These are phyloP conservation scores for Pseudorhiza aurosa DNA, from an alignment of 30 jellyfish, hydroid and myxozoan species.

Conservation along the genomic window DNA sequence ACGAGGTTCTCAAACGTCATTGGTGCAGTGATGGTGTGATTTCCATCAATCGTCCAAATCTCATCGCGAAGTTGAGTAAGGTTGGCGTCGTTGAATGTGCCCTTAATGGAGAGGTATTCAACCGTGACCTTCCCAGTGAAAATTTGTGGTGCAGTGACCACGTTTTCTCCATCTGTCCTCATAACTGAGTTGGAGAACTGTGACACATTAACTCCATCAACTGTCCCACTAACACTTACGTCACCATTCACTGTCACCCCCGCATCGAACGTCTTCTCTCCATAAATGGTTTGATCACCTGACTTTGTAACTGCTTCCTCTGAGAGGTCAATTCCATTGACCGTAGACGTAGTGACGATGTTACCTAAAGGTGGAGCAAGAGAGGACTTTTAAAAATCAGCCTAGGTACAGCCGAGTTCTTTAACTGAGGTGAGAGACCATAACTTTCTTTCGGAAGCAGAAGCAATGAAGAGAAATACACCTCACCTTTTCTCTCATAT, in stretches of 20 bases:
- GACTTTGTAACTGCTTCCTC: slow-evolving; percentile 67
- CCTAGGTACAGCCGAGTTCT: too few species aligned
- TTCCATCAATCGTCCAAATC: slow-evolving; percentile 30
- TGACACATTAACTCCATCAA: slow-evolving; percentile 78
- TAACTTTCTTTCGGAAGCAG: too few species aligned
- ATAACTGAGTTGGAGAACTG: slow-evolving; percentile 38
- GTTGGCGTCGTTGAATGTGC: slow-evolving; percentile 43
- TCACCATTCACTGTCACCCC: slow-evolving; percentile 41
- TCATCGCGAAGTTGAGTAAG: slow-evolving; percentile 17
- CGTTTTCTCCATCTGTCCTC: slow-evolving; percentile 9
- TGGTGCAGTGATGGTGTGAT: slow-evolving; percentile 58
- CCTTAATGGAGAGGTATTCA: slow-evolving; percentile 19
- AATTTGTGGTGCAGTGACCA: slow-evolving; percentile 42
- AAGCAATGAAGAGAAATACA: too few species aligned
- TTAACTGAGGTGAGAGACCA: too few species aligned
- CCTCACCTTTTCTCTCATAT: too few species aligned
- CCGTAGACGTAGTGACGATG: slow-evolving; percentile 65
- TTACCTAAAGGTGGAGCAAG: slow-evolving; percentile 37
- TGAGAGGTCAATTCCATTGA: slow-evolving; percentile 74
- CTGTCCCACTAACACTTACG: slow-evolving; percentile 68
- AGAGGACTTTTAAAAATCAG: too few species aligned
- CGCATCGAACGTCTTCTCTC: slow-evolving; percentile 55
- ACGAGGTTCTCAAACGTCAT: slow-evolving; percentile 57
- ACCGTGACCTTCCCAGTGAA: slow-evolving; percentile 52
- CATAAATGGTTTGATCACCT: slow-evolving; percentile 73